These are phyloP conservation scores for Muraenolepis orangiensis DNA, from an alignment of 2,797 vertebrate species.

Conservation along the genomic window DNA sequence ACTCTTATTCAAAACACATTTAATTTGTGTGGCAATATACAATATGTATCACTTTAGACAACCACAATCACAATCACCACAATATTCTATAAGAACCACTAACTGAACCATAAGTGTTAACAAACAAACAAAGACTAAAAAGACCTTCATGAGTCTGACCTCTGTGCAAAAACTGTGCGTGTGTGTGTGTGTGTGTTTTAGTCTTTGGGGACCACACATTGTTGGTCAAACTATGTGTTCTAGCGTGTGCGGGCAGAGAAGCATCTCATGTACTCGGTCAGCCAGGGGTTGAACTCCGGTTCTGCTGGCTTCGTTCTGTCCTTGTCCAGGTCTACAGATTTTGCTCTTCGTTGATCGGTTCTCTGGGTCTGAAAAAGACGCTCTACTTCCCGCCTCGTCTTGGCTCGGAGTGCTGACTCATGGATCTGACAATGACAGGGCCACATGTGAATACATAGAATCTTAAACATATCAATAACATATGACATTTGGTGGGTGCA, in stretches of 20 bases:
- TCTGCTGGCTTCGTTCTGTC: slow-evolving; percentile 54
- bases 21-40: neutral
- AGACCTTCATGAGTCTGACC: neutral
- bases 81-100: neutral
- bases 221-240: slow-evolving; percentile 21
- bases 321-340: slow-evolving; percentile 75
- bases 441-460: neutral
- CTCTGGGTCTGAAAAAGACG: slow-evolving; percentile 73
- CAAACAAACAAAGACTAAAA: neutral
- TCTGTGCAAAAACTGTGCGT: neutral
- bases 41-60: neutral
- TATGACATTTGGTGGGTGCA: neutral
- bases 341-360: slow-evolving; percentile 71
- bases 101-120: neutral
- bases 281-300: slow-evolving; percentile 86
- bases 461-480: neutral
- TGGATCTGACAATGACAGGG: slow-evolving; percentile 78
- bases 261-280: slow-evolving; percentile 97
- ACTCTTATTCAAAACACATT: neutral
- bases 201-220: neutral
- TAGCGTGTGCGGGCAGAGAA: slow-evolving; percentile 85
- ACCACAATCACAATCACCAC: neutral
- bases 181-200: neutral
- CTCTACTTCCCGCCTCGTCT: slow-evolving; percentile 85
- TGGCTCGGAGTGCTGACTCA: slow-evolving; percentile 87